Percentiles rank a stretch among this genome's conserved stretches.
Evolutionary conservation across 2,113 vertebrate genomes (phyloP).

Genomic region (Poicephalus gulielmi): DNA sequence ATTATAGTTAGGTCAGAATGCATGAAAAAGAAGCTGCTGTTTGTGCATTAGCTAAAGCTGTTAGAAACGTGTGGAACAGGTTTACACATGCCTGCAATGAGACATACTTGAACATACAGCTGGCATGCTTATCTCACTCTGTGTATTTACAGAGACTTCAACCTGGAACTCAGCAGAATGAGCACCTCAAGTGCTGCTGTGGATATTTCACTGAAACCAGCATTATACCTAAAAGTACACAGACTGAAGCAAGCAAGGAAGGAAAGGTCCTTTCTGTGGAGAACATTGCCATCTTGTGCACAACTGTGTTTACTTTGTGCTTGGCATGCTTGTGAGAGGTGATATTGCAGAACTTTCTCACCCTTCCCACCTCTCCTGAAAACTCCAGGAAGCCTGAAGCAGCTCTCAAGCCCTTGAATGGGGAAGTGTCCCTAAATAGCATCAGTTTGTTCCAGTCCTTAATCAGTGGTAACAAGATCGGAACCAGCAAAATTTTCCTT

Average conservation of each 20-base stretch:
- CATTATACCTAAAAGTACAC: neutral
- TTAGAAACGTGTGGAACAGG: neutral
- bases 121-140: neutral
- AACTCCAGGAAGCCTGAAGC: neutral
- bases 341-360: neutral
- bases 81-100: neutral
- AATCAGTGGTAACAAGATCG: neutral
- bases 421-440: neutral
- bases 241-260: neutral
- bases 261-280: neutral
- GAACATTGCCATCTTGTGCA: slow-evolving; percentile 68
- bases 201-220: neutral
- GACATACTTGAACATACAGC: neutral
- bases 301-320: neutral
- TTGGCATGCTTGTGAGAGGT: neutral
- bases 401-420: neutral
- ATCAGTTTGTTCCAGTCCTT: neutral
- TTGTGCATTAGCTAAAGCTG: neutral
- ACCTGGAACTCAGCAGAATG: neutral
- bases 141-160: neutral
- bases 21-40: neutral
- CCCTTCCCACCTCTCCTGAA: neutral
- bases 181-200: neutral
- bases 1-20: neutral
- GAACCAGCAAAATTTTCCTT: neutral